Percentiles rank a stretch among this genome's conserved stretches.
These are phyloP conservation scores for Ischnus inquisitorius DNA, from an alignment of 2,888 invertebrate genomes.

Conservation along the genomic window DNA sequence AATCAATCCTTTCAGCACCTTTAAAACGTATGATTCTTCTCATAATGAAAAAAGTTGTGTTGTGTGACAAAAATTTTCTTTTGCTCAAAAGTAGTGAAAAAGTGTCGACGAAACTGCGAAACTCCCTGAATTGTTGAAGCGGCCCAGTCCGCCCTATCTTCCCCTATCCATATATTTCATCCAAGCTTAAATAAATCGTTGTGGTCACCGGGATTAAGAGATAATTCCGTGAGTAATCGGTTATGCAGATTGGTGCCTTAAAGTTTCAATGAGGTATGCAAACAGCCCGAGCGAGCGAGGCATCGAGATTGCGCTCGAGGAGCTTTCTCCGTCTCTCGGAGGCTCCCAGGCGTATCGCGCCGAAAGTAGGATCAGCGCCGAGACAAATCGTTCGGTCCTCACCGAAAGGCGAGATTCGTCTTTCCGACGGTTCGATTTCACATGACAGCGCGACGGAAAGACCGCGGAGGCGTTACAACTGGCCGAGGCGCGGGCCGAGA, in stretches of 20 bases:
- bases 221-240: slow-evolving; percentile 74
- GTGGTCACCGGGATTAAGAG: slow-evolving; percentile 69
- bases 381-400: slow-evolving; percentile 19
- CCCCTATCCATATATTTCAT: neutral
- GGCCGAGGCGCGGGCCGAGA: slow-evolving; percentile 17
- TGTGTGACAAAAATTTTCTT: too few species aligned
- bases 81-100: too few species aligned
- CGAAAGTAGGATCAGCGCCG: slow-evolving; percentile 7
- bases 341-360: slow-evolving; percentile 19
- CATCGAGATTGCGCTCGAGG: neutral
- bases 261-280: slow-evolving; percentile 72
- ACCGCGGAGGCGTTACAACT: slow-evolving; percentile 52
- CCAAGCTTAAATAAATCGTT: slow-evolving; percentile 62
- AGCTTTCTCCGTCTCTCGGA: neutral
- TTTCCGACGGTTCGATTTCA: slow-evolving; percentile 48
- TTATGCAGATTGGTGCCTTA: slow-evolving; percentile 77
- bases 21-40: too few species aligned
- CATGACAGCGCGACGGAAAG: slow-evolving; percentile 27
- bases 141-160: too few species aligned
- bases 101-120: too few species aligned
- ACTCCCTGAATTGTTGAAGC: too few species aligned
- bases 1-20: too few species aligned
- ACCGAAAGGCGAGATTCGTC: slow-evolving; percentile 33
- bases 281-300: slow-evolving; percentile 15
- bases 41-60: too few species aligned